Base-by-base conservation (phyloP, 2,113 vertebrate genomes). In the Mandrillus leucophaeus region DNA sequence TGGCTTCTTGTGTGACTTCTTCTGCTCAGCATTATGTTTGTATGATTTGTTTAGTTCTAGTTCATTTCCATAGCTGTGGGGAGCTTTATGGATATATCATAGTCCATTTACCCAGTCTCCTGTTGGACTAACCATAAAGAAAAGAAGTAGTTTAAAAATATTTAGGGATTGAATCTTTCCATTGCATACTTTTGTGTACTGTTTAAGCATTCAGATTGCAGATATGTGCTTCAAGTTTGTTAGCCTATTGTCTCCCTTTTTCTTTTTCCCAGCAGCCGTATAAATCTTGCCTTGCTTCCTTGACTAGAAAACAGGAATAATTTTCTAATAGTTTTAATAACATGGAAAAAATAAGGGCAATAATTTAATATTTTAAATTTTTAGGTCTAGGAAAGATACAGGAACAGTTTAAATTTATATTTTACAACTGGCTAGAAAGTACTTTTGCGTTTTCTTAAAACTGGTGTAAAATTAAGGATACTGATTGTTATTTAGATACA, bases 391-490 rank as follows among this genome's bases (percentile, higher is more conserved):
- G n/a, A 80, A 68, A 95, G 50, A 52, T 73, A 30, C 12, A 87
- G 73, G 55, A 82, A 57, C 5, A 92, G 38, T 82, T 66, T 92
- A 88, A 64, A 82, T 91, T 92, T 8, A 12, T 66, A 52, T 85
- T 92, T 87, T 81, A 57, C 13, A 88, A 32, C 18, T 94, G 61
- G 25, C n/a, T 93, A 86, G 17, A 86, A 90, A 38, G 38, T 87
- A 23, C 38, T 91, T 90, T 90, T 93, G 50, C 52, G 38, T 81
- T 94, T 96, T 90, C 79, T 90, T 66, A 66, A 87, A 96, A 68
- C 66, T 57, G 80, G 18, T 90, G 35, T 76, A 76, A 83, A 88
- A 81, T 40, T 66, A 57, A 75, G 52, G 22, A 22, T 87, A 86
- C 35, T 87, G 17, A 82, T 76, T 76, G 3, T 90, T 90, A 30